Evolutionary conservation across 2,888 invertebrate genomes (phyloP).

Genomic region (Tiphia femorata): DNA sequence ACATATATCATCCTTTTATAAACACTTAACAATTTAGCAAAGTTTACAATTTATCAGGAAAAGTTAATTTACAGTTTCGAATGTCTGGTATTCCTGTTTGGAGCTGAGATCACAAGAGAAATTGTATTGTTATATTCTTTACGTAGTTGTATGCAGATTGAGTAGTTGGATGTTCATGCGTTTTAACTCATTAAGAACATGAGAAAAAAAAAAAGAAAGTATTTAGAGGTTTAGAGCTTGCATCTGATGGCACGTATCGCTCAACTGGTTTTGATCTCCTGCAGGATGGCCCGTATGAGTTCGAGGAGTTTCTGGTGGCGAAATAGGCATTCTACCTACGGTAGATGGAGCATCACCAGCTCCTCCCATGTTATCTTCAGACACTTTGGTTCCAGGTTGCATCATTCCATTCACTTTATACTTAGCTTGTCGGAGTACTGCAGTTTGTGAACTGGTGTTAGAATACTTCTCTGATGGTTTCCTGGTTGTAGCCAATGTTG

Average conservation of each 20-base stretch:
- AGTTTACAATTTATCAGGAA: slow-evolving; percentile 34
- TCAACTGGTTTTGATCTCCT: slow-evolving; percentile 56
- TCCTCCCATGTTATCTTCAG: slow-evolving; percentile 57
- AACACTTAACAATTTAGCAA: slow-evolving; percentile 53
- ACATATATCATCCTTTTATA: slow-evolving; percentile 36
- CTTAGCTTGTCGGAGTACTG: slow-evolving; percentile 53
- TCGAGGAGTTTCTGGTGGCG: slow-evolving; percentile 62
- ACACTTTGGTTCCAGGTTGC: slow-evolving; percentile 45
- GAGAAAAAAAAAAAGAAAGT: slow-evolving; percentile 10
- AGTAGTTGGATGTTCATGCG: no score
- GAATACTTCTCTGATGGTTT: slow-evolving; percentile 48
- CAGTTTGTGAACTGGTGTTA: slow-evolving; percentile 38
- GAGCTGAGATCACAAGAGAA: slow-evolving; percentile 48
- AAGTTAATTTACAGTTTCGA: slow-evolving; percentile 34
- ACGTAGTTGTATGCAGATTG: slow-evolving; percentile 12
- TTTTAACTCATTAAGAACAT: slow-evolving; percentile 6
- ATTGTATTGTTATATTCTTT: slow-evolving; percentile 14
- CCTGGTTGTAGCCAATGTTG: slow-evolving; percentile 31
- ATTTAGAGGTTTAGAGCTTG: slow-evolving; percentile 61
- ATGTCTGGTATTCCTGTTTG: slow-evolving; percentile 29
- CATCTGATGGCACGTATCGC: slow-evolving; percentile 65
- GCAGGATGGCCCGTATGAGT: slow-evolving; percentile 40
- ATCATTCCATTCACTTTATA: slow-evolving; percentile 61
- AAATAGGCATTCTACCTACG: slow-evolving; percentile 56
- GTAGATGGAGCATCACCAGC: slow-evolving; percentile 58